phyloP scores from a whole-genome alignment of 2,797 vertebrate species.

The Poecilia velifera region DNA sequence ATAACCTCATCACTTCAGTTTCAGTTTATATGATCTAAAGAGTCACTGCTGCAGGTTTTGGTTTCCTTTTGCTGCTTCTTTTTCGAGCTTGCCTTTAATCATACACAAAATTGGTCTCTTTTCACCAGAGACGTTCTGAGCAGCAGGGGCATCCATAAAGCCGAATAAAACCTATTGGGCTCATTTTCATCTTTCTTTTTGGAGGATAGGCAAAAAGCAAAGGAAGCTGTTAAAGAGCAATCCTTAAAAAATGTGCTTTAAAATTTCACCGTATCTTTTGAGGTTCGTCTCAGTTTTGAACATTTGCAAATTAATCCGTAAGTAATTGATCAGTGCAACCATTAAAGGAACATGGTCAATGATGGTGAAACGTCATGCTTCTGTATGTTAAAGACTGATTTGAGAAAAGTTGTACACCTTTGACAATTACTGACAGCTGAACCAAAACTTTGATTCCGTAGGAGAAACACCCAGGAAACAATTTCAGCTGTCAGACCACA shows the following conservation, averaged over 20 bases:
- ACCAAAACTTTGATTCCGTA: neutral
- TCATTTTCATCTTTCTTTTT: slow-evolving; percentile 41
- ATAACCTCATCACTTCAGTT: slow-evolving; percentile 59
- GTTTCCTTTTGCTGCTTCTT: slow-evolving; percentile 7
- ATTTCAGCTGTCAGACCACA: neutral
- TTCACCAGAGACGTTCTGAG: slow-evolving; percentile 42
- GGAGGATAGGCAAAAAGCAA: neutral
- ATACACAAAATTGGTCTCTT: slow-evolving; percentile 55
- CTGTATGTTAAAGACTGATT: neutral
- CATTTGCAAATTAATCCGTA: neutral
- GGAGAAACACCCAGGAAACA: neutral
- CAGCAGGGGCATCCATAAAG: slow-evolving; percentile 45
- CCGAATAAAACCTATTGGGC: slow-evolving; percentile 33
- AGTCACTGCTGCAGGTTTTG: slow-evolving; percentile 36
- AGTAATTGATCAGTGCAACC: neutral
- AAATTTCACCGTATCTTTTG: slow-evolving; percentile 16
- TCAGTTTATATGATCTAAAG: slow-evolving; percentile 42
- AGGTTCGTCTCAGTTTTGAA: neutral
- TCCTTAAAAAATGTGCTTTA: slow-evolving; percentile 18
- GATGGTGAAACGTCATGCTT: neutral
- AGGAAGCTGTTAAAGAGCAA: slow-evolving; percentile 13
- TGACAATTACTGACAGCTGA: neutral
- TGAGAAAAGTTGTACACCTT: neutral
- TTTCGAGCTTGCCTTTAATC: slow-evolving; percentile 57
- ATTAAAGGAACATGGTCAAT: neutral